Evolutionary conservation across 2,797 vertebrate genomes (phyloP).

Genomic region (Oreochromis mossambicus): DNA sequence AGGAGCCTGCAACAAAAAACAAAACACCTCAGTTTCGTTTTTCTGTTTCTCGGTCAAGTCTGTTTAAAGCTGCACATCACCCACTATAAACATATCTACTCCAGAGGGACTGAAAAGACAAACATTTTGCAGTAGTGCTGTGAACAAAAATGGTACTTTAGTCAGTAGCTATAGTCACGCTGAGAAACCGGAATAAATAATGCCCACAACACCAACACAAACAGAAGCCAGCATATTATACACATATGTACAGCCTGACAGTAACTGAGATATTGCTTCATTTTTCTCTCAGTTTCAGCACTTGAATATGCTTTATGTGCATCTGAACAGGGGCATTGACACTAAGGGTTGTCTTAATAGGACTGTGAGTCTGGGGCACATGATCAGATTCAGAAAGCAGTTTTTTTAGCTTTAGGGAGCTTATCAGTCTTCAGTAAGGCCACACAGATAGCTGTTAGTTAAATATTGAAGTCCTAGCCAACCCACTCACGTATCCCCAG

Average conservation of each 20-base stretch:
- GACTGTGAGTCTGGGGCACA: not conserved
- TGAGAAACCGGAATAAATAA: not conserved
- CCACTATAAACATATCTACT: slow-evolving; percentile 57
- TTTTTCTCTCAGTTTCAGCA: not conserved
- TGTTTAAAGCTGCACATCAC: slow-evolving; percentile 52
- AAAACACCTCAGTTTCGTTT: slow-evolving; percentile 5
- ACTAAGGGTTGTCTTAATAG: not conserved
- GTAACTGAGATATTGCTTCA: not conserved
- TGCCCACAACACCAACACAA: not conserved
- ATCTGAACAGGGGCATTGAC: not conserved
- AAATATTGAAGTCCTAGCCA: not conserved
- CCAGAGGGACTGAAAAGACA: slow-evolving; percentile 38
- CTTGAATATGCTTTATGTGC: not conserved
- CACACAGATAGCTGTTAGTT: not conserved
- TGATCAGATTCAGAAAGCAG: not conserved
- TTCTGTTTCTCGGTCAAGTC: slow-evolving; percentile 1
- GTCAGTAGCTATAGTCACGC: not conserved
- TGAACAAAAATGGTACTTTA: slow-evolving; percentile 46
- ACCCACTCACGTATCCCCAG: not conserved
- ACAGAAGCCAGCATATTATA: not conserved
- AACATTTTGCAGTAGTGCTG: slow-evolving; percentile 49
- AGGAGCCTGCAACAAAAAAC: not conserved
- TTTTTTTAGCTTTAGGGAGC: not conserved
- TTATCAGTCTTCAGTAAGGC: not conserved
- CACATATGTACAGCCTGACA: not conserved